Base-by-base conservation (phyloP, 1,140 invertebrate species). In the Carposina sasakii region DNA sequence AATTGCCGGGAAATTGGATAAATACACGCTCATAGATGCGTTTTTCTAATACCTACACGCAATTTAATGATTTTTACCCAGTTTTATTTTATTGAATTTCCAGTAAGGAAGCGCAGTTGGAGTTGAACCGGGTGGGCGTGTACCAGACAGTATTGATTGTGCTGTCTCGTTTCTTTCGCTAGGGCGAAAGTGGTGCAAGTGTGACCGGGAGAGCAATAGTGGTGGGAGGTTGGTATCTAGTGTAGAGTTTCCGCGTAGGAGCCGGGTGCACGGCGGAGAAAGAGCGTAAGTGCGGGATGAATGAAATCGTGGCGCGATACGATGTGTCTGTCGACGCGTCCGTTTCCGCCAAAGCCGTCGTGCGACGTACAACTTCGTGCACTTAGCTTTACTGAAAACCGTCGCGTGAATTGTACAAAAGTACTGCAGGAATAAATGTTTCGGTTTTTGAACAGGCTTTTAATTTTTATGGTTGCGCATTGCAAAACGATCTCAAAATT, bases 71-170 rank as follows among this genome's bases (percentile, higher is more conserved):
- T 79, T 77, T 78, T 76, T 74, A 73, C 53, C 56, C 60, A 70
- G 67, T 76, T 81, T 83, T 83, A 83, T 81, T 82, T 77, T 72
- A 82, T 82, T 62, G 69, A 77, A 81, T 81, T 78, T 81, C 70
- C 61, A 73, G 61, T 71, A 63, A 76, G 75, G 75, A 77, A 82
- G 76, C 75, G 74, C 74, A 77, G 76, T 81, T 76, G 76, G 71
- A 71, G 68, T 68, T 71, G 72, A 71, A 69, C 75, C 58, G 57
- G n/a, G 76, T 71, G 72, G 79, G 79, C 79, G 79, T 71, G 65
- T 59, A 69, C 74, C 76, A 78, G 78, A 78, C 79, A 76, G 72
- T 83, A 83, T 83, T 81, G 79, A 83, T 83, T 75, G 76, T 73
- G 63, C 62, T 76, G 48, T 49, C 54, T 60, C 63, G 64, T 71